Evolutionary conservation across 2,888 invertebrate genomes (phyloP), one percentile per base, ranked within the genome.

Genomic region (Eulithis testata): DNA sequence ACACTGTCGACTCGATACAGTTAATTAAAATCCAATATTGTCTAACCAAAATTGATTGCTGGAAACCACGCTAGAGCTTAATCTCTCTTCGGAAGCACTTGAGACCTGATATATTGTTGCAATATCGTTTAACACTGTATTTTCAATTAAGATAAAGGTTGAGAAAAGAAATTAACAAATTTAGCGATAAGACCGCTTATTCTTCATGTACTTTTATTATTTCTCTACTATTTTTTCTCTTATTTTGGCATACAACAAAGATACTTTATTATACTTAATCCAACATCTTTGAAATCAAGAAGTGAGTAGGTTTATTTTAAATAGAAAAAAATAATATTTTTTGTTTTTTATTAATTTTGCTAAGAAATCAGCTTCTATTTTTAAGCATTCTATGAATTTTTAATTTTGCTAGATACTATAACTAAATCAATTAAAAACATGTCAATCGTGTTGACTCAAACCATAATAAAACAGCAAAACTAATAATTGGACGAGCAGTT

Each of bases 21-120:
- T 88, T 92, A 93, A 93, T 93, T 93, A 91, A 91, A 93, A 92
- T 89, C 89, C 89, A 93, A 92, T 93, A 93, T 91, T 92, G 91
- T 90, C 87, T 89, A 90, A 92, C 92, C 89, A 85, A 91, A 91
- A 91, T 91, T 92, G 90, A 92, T 92, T 90, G 86, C 83, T 80
- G 77, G 80, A 80, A 81, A 86, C 84, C 85, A 75, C 81, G 81
- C 77, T 80, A 78, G 73, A 72, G 73, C 70, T 73, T 80, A 78
- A 79, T 78, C 76, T 81, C 76, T 76, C 72, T 76, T 74, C 67
- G 68, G 66, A 70, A 73, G 66, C 73, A 71, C 71, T 73, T 71
- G 66, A 70, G 70, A 71, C 65, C 67, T 73, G 73, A 73, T 73
- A 66, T 71, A 73, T 71, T 73, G 71, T 70, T 69, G 73, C 73